These are phyloP conservation scores for Phytoseiulus persimilis DNA, from an alignment of 2,888 invertebrate genomes.

Conservation along the genomic window DNA sequence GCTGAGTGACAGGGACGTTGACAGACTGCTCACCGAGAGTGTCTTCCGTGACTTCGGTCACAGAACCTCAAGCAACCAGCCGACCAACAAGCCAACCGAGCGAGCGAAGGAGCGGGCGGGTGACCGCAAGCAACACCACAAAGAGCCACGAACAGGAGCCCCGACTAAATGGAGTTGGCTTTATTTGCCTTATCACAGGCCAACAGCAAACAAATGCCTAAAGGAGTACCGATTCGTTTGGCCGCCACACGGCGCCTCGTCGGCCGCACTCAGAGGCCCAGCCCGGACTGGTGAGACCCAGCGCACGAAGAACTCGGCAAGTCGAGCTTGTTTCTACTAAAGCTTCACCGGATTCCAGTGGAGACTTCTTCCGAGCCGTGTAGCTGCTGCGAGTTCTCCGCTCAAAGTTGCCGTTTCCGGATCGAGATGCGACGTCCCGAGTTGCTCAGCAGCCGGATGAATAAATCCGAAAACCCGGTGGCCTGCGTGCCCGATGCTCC, in stretches of 20 bases:
- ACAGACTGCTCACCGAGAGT: background rate
- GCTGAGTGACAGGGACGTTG: background rate
- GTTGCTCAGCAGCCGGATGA: too few relatives aligned
- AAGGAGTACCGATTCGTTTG: background rate
- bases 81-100: background rate
- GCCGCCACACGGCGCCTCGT: background rate
- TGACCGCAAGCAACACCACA: background rate
- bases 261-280: background rate
- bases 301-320: too few relatives aligned
- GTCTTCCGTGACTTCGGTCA: background rate
- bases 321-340: too few relatives aligned
- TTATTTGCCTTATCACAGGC: background rate
- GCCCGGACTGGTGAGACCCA: too few relatives aligned
- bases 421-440: too few relatives aligned
- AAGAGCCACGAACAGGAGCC: background rate
- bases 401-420: too few relatives aligned
- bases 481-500: background rate
- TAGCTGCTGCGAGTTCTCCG: too few relatives aligned
- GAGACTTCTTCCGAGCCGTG: too few relatives aligned
- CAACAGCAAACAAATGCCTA: background rate
- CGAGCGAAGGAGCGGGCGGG: background rate
- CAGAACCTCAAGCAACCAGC: background rate
- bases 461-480: too few relatives aligned
- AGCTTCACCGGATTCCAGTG: too few relatives aligned
- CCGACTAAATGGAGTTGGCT: conserved; percentile 5